Evolutionary conservation across 2,113 vertebrate genomes (phyloP).

Genomic region (Oncorhynchus tshawytscha): DNA sequence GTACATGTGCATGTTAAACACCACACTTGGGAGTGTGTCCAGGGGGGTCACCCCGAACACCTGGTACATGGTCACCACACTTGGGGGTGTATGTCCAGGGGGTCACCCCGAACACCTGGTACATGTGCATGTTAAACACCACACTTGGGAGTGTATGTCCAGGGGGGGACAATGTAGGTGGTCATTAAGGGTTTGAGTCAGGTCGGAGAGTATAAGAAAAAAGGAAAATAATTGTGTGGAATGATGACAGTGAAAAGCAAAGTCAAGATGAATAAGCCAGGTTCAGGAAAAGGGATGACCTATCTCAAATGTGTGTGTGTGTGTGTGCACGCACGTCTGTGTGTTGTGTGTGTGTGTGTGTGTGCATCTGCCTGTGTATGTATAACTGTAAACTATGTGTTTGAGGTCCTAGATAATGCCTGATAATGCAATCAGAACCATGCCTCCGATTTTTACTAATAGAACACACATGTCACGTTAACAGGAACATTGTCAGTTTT

Average conservation of each 20-base stretch:
- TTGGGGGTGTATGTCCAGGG: neutral
- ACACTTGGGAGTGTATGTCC: neutral
- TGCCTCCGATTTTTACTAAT: neutral
- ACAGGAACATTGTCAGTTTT: neutral
- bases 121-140: neutral
- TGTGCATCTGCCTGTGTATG: neutral
- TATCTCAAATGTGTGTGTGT: neutral
- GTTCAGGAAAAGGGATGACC: neutral
- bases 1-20: neutral
- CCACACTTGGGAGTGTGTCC: neutral
- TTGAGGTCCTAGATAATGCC: constrained; percentile 19
- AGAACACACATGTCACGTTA: neutral
- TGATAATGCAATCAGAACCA: neutral
- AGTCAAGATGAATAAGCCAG: neutral
- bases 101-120: no score
- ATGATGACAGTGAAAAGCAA: neutral
- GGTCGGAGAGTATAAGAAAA: neutral
- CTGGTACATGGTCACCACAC: neutral
- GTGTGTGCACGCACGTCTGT: neutral
- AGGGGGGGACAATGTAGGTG: neutral
- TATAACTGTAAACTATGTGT: neutral
- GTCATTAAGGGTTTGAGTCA: neutral
- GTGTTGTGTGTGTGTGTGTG: neutral
- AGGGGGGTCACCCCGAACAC: neutral
- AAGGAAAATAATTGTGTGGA: neutral